These are phyloP conservation scores for Watsonalla binaria DNA, from an alignment of 2,888 invertebrate genomes.

Conservation along the genomic window DNA sequence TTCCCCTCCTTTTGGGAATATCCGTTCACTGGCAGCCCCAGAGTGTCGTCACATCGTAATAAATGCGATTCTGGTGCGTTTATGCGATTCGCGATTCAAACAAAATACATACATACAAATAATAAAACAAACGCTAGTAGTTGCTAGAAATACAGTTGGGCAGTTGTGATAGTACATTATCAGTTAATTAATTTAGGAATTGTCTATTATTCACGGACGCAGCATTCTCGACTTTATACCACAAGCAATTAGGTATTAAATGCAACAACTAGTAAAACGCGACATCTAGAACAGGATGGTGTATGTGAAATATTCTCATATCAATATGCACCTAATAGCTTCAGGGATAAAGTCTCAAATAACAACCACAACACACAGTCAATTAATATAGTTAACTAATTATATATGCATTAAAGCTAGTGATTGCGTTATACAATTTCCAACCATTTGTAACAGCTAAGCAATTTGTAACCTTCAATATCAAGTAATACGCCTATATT, in stretches of 20 bases:
- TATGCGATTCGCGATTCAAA: conserved; percentile 20
- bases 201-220: conserved; percentile 14
- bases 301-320: background rate
- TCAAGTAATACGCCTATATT: no score
- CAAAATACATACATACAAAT: conserved; percentile 30
- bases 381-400: conserved; percentile 20
- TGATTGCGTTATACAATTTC: conserved; percentile 7
- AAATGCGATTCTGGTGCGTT: conserved; percentile 46
- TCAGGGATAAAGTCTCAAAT: conserved; percentile 18
- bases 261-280: background rate
- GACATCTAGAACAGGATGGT: no score
- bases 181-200: conserved; percentile 32
- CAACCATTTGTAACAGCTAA: background rate
- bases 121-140: conserved; percentile 23
- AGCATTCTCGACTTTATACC: conserved; percentile 21
- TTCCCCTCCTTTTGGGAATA: background rate
- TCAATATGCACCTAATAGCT: background rate
- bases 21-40: conserved; percentile 13
- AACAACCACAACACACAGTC: conserved; percentile 19
- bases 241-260: background rate
- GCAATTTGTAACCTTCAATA: background rate
- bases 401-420: conserved; percentile 29
- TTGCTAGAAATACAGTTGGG: conserved; percentile 19
- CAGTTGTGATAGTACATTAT: conserved; percentile 19
- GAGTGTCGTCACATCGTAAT: conserved; percentile 27